A percentile compares a stretch with the other conserved stretches of the same genome.
These are phyloP conservation scores for Clunio marinus DNA, from an alignment of 2,888 invertebrate species.

Conservation along the genomic window DNA sequence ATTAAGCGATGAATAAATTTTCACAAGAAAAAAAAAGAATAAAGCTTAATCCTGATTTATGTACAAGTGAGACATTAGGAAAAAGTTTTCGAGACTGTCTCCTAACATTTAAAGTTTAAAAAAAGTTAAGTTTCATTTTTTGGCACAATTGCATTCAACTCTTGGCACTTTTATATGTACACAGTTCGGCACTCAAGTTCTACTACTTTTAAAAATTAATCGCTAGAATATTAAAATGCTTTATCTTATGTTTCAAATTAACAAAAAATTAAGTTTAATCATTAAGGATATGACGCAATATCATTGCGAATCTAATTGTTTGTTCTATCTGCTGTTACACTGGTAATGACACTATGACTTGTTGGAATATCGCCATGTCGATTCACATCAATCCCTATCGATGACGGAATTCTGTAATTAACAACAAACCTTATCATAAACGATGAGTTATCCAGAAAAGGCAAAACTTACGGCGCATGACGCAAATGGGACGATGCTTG, in stretches of 20 bases:
- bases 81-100: too few species aligned
- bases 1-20: neutral
- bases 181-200: constrained; percentile 34
- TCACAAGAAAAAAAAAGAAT: neutral
- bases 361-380: constrained; percentile 27
- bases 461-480: constrained; percentile 34
- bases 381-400: constrained; percentile 26
- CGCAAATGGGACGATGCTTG: constrained; percentile 43
- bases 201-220: constrained; percentile 2
- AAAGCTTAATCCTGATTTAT: constrained; percentile 36
- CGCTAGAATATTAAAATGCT: neutral
- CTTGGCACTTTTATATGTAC: constrained; percentile 30
- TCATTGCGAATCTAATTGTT: constrained; percentile 3
- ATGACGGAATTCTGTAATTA: constrained; percentile 27
- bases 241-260: neutral
- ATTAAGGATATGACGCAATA: too few species aligned
- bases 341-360: constrained; percentile 26
- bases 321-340: neutral
- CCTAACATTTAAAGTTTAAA: neutral
- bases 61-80: too few species aligned
- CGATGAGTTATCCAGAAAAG: neutral
- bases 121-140: constrained; percentile 12
- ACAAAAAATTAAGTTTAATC: too few species aligned
- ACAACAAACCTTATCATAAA: too few species aligned
- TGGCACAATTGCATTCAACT: constrained; percentile 29